Evolutionary conservation across 2,113 vertebrate species (phyloP), one percentile per base, ranked within the genome.

Genomic region (Paramisgurnus dabryanus): DNA sequence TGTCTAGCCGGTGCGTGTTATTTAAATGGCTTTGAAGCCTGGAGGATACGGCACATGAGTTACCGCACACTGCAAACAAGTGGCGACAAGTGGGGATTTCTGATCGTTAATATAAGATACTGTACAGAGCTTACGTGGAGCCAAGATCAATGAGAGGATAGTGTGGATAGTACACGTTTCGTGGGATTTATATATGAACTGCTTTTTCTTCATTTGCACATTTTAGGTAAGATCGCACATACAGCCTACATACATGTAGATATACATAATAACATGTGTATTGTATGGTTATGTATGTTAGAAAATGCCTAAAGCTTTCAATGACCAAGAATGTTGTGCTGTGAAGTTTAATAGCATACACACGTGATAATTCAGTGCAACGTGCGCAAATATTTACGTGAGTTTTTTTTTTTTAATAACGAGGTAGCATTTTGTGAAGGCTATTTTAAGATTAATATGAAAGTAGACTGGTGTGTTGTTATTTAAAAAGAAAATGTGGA

Each of bases 1-100:
- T 49, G 77, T n/a, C 27, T 22, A 7, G 80, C 85, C 79, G 87
- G 87, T 84, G 85, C 74, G 65, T 79, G 49, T 66, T 45, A 81
- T 87, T 92, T 91, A 93, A 93, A 93, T 83, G 79, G 88, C 85
- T 88, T 87, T 85, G 89, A 70, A 82, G 84, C 81, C 67, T 75
- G 81, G 63, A 74, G 47, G 15, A 85, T 80, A 69, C 79, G 86
- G 79, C 91, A 90, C 89, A 90, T 85, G 82, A 87, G 67, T 79
- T 76, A 84, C 86, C 78, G 80, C 76, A 79, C 40, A 15, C 79
- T 43, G 34, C 50, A 67, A 67, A 60, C 49, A 41, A 63, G 70
- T 60, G 57, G 72, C 71, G 58, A 15, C 67, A 84, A 61, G 63
- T 80, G 79, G 55, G 41, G 7, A 49, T 63, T 73, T 67, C 43